Conservation (phyloP, 2,113 vertebrate genomes). For the Lepisosteus osseus region DNA sequence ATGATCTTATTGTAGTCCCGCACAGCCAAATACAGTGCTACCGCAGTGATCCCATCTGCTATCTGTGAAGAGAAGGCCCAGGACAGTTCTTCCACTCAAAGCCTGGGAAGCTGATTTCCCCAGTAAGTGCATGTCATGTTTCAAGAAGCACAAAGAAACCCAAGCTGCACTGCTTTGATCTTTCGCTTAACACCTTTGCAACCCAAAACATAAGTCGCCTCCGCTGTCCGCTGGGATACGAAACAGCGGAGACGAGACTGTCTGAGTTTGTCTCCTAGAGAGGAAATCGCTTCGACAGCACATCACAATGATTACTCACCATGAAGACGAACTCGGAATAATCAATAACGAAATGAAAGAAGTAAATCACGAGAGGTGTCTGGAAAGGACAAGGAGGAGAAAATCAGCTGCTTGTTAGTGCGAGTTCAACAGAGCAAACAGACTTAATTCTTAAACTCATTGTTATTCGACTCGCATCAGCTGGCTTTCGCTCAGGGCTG, state of each 20-base stretch:
- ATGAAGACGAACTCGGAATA: conserved; percentile 94
- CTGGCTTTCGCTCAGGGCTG: no score
- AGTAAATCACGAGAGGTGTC: conserved; percentile 93
- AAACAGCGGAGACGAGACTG: no score
- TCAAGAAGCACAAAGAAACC: no score
- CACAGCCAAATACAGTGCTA: conserved; percentile 88
- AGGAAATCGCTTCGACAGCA: no score
- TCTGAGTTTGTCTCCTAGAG: no score
- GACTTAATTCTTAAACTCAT: no score
- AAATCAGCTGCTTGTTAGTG: neutral
- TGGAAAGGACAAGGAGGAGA: conserved; percentile 53
- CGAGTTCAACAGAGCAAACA: no score
- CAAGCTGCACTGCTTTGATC: no score
- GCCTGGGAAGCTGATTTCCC: neutral
- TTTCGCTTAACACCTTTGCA: no score
- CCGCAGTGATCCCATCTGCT: conserved; percentile 84
- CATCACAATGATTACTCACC: conserved; percentile 65
- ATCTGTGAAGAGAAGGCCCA: conserved; percentile 58
- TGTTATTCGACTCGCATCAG: no score
- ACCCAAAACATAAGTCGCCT: no score
- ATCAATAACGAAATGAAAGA: conserved; percentile 95
- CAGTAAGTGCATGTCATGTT: no score
- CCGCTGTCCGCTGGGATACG: neutral
- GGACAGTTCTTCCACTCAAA: neutral
- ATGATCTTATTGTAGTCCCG: conserved; percentile 90